phyloP scores from a whole-genome alignment of 2,888 invertebrate species.

The Mellilla xanthometata region DNA sequence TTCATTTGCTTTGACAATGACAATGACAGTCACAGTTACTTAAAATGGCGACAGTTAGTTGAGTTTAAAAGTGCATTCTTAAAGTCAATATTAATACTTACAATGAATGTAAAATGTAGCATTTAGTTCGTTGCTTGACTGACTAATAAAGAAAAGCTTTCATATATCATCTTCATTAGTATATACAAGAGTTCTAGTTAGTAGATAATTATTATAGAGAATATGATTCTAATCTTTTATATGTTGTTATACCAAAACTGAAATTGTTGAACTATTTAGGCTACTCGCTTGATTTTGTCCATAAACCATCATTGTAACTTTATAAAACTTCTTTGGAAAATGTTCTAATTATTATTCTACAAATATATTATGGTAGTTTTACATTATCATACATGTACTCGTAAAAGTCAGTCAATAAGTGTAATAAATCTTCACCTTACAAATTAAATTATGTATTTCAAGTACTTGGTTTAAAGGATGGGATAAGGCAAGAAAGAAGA shows the following conservation, averaged over 20 bases:
- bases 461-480: too few relatives aligned
- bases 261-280: conserved; percentile 46
- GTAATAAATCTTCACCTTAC: too few relatives aligned
- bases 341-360: too few relatives aligned
- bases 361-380: too few relatives aligned
- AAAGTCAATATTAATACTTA: conserved; percentile 1
- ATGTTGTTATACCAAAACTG: conserved; percentile 61
- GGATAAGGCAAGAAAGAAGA: too few relatives aligned
- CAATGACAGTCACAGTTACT: too few relatives aligned
- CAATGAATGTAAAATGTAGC: conserved; percentile 31
- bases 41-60: too few relatives aligned
- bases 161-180: conserved; percentile 34
- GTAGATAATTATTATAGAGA: conserved; percentile 50
- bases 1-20: too few relatives aligned
- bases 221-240: conserved; percentile 67
- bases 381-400: too few relatives aligned
- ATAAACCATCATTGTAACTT: conserved; percentile 42
- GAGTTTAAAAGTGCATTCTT: background rate
- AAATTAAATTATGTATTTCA: too few relatives aligned
- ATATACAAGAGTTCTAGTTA: conserved; percentile 36
- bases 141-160: conserved; percentile 48
- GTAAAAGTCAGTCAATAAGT: too few relatives aligned
- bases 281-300: conserved; percentile 57
- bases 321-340: too few relatives aligned
- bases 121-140: conserved; percentile 51